phyloP scores from a whole-genome alignment of 2,888 invertebrate species.

The Dastarcus helophoroides region DNA sequence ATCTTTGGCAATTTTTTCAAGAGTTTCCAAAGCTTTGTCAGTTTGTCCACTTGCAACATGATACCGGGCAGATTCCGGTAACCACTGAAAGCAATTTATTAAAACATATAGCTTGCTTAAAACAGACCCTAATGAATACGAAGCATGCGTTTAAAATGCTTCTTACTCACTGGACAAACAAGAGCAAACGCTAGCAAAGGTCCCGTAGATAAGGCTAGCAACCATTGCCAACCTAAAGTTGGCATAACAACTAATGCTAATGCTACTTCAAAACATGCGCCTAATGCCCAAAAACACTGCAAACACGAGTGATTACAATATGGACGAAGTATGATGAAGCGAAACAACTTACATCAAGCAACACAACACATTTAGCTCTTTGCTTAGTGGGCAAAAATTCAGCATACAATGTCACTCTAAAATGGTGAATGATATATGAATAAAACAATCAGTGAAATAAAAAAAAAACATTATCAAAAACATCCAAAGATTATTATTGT shows the following conservation, averaged over 20 bases:
- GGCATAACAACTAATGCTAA: slow-evolving; percentile 87
- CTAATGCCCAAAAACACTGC: slow-evolving; percentile 92
- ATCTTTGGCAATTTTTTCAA: slow-evolving; percentile 77
- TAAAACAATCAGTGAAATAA: slow-evolving; percentile 13
- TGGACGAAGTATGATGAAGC: slow-evolving; percentile 1
- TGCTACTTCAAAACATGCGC: slow-evolving; percentile 86
- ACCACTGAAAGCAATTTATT: slow-evolving; percentile 55
- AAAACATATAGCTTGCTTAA: not conserved
- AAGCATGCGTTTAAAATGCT: too few species aligned
- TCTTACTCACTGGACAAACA: slow-evolving; percentile 62
- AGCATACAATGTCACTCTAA: slow-evolving; percentile 87
- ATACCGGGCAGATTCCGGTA: slow-evolving; percentile 86
- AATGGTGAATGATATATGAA: slow-evolving; percentile 8
- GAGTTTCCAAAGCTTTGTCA: slow-evolving; percentile 72
- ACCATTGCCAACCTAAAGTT: slow-evolving; percentile 81
- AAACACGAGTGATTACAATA: slow-evolving; percentile 14
- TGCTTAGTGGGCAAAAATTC: slow-evolving; percentile 92
- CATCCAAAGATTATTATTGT: slow-evolving; percentile 9
- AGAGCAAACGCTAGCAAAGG: slow-evolving; percentile 75
- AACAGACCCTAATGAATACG: not conserved
- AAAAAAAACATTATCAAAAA: slow-evolving; percentile 10
- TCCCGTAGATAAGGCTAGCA: slow-evolving; percentile 81
- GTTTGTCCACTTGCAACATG: slow-evolving; percentile 79
- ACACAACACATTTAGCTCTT: slow-evolving; percentile 87
- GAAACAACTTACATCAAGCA: slow-evolving; percentile 75